Conservation (phyloP, 2,113 vertebrate species). For the Callipepla squamata region DNA sequence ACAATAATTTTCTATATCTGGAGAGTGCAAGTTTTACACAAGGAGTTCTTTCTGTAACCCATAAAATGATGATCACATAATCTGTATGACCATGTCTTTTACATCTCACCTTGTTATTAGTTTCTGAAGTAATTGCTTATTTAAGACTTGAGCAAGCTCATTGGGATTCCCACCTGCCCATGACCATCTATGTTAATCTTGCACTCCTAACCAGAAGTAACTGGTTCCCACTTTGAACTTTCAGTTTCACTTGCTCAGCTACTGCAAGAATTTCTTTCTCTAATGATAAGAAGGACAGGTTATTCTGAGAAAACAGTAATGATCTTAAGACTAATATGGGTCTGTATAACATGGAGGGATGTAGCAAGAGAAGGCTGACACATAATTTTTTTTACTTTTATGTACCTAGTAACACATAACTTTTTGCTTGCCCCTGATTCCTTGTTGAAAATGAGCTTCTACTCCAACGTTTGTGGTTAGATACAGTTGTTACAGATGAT, state of each 20-base stretch:
- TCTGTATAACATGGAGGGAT: not conserved
- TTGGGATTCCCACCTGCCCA: not conserved
- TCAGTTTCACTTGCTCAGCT: not conserved
- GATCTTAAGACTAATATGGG: not conserved
- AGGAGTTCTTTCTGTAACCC: not conserved
- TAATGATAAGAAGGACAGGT: not conserved
- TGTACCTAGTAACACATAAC: not conserved
- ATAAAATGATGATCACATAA: not conserved
- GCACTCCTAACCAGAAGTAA: not conserved
- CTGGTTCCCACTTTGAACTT: not conserved
- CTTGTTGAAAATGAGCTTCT: not conserved
- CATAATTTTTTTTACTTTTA: not conserved
- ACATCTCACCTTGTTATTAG: not conserved
- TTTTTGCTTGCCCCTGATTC: not conserved
- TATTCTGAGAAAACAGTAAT: not conserved
- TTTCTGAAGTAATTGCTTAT: not conserved
- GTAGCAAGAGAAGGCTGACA: not conserved
- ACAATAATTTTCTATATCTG: not conserved
- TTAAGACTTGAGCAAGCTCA: not conserved
- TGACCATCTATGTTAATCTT: not conserved
- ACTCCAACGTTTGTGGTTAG: not conserved
- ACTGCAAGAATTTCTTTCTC: not conserved
- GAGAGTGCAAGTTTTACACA: not conserved
- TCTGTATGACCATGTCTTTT: not conserved
- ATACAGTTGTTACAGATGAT: not conserved